These are phyloP conservation scores for Oryzias curvinotus DNA, from an alignment of 2,113 vertebrate genomes.

Conservation along the genomic window DNA sequence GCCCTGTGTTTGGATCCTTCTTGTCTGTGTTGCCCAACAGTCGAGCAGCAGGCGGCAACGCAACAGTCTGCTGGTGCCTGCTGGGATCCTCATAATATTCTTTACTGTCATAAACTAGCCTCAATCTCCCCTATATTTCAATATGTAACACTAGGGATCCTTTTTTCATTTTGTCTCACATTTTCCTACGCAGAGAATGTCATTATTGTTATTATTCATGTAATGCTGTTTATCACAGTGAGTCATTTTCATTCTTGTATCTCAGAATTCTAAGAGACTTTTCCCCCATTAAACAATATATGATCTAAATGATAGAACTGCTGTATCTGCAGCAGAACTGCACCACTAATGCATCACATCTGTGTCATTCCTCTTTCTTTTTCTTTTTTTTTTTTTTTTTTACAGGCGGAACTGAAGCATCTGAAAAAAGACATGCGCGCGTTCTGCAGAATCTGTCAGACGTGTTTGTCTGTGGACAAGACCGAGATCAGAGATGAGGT, in stretches of 20 bases:
- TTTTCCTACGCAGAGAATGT: neutral
- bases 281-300: neutral
- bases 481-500: constrained; percentile 82
- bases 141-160: neutral
- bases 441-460: constrained; percentile 81
- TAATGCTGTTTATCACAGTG: too few relatives aligned
- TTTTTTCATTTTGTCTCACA: neutral
- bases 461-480: constrained; percentile 77
- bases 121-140: neutral
- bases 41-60: constrained; percentile 51
- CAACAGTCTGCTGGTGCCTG: constrained; percentile 41
- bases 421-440: constrained; percentile 69
- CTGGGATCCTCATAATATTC: constrained; percentile 2
- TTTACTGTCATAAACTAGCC: neutral
- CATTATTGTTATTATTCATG: constrained; percentile 12
- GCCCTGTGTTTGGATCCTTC: constrained; percentile 13
- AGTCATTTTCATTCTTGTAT: neutral
- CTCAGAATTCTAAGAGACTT: neutral
- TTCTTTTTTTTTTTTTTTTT: constrained; percentile 7
- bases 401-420: constrained; percentile 72
- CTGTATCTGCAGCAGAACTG: too few relatives aligned
- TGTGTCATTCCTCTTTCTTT: neutral
- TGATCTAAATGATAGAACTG: neutral
- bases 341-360: too few relatives aligned
- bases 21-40: constrained; percentile 29